These are phyloP conservation scores for Enteromius anoplus DNA, from an alignment of 2,797 vertebrate genomes.

Conservation along the genomic window DNA sequence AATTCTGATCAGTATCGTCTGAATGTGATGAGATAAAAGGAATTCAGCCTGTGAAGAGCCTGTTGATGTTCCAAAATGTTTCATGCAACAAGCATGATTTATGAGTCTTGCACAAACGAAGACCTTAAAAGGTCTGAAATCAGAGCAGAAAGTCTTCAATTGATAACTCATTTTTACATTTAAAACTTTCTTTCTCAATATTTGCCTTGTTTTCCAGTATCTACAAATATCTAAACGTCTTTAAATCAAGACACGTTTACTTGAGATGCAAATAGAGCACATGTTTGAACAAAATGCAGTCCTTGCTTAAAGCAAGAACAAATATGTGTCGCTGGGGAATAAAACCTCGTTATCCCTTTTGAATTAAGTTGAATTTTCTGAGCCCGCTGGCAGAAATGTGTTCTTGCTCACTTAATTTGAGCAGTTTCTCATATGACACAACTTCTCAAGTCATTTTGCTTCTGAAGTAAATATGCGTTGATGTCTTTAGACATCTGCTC, in stretches of 20 bases:
- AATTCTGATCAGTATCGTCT: neutral
- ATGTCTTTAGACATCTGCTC: neutral
- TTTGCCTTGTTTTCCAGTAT: neutral
- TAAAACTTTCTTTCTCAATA: neutral
- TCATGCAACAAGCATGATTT: neutral
- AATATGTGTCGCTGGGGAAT: neutral
- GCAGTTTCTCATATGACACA: no score
- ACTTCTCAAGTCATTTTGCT: neutral
- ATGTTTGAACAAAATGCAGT: neutral
- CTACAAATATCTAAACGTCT: neutral
- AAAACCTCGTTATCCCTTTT: no score
- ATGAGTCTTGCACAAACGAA: neutral
- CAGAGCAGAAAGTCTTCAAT: neutral
- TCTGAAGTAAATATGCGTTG: neutral
- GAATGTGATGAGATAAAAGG: neutral
- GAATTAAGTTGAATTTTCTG: no score
- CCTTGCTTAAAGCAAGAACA: neutral
- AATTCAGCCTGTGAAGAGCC: neutral
- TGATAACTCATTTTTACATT: no score
- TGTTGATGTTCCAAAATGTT: neutral
- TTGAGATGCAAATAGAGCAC: neutral
- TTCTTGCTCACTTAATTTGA: neutral
- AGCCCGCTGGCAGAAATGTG: neutral
- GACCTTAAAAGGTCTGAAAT: neutral
- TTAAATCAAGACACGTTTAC: neutral